Percentiles rank a stretch among this genome's conserved stretches.
Conservation (phyloP, 2,797 vertebrate genomes). For the Phataginus tetradactyla region DNA sequence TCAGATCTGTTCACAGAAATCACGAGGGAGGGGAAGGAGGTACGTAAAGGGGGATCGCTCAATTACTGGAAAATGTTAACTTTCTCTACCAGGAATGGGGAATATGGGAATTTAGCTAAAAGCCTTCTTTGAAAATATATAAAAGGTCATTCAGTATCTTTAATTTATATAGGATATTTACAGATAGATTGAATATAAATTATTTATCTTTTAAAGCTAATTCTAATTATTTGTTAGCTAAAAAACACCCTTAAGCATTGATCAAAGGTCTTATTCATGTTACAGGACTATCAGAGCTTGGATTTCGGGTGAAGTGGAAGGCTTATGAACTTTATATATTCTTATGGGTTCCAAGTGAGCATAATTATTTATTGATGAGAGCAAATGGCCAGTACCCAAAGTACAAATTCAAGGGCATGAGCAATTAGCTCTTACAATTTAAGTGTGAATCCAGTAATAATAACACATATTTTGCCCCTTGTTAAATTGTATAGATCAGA, state of each 20-base stretch:
- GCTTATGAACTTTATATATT: neutral
- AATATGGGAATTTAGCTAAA: neutral
- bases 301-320: neutral
- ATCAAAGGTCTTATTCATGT: neutral
- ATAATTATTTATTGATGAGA: slow-evolving; percentile 35
- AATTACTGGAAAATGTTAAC: slow-evolving; percentile 61
- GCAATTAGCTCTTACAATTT: slow-evolving; percentile 3
- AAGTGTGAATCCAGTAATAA: neutral
- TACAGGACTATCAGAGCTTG: neutral
- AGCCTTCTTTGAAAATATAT: neutral
- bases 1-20: slow-evolving; percentile 66
- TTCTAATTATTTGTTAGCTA: neutral
- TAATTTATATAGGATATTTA: neutral
- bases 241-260: neutral
- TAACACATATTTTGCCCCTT: neutral
- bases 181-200: neutral
- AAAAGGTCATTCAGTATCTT: neutral
- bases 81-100: neutral
- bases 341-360: neutral
- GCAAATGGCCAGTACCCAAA: neutral
- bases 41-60: slow-evolving; percentile 44
- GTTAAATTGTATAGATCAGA: slow-evolving; percentile 20
- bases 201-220: slow-evolving; percentile 30
- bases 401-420: neutral
- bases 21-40: slow-evolving; percentile 15